Evolutionary conservation across 2,113 vertebrate genomes (phyloP), one percentile per base, ranked within the genome.

Genomic region (Tylochromis polylepis): DNA sequence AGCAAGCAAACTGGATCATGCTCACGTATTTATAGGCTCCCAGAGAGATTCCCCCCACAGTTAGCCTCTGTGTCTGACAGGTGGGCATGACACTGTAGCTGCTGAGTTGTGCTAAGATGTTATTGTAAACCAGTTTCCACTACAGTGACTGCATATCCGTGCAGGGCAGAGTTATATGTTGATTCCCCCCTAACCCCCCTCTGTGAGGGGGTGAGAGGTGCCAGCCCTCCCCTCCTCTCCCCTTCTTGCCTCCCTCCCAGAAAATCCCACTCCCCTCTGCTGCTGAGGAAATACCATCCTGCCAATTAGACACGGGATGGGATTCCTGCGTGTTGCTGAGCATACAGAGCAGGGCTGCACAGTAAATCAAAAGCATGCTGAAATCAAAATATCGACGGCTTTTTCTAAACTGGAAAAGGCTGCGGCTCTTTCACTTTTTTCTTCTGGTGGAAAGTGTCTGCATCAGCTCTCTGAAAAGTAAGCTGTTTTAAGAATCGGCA

Each of bases 221-320:
- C 43, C 80, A 75, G 6, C 46, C 29, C 10, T 2, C 9, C 27
- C 20, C n/a, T 22, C 41, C 27, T 36, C 20, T 49, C 31, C 29
- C 53, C 70, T 53, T 27, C 27, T 31, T 4, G 5, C 27, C 51
- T 22, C 36, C 41, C 49, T 59, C 36, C 53, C 53, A 34, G 82
- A 77, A 77, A 84, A 58, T 62, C 83, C 72, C 18, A 9, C 83
- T 29, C 34, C 90, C 78, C 84, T 86, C 8, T 41, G 43, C 87
- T 89, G 91, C 87, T 87, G 91, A 93, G 93, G 94, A 94, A 94
- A 94, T 95, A 90, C 93, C 92, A 93, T 85, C 82, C 89, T 36
- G 77, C 87, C 90, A 92, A 89, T 94, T 93, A 94, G 89, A 92
- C 92, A 86, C 53, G 83, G 91, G 85, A 85, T 59, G 72, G 80